Evolutionary conservation across 2,888 invertebrate genomes (phyloP), one percentile per base, ranked within the genome.

Genomic region (Electrophaes corylata): DNA sequence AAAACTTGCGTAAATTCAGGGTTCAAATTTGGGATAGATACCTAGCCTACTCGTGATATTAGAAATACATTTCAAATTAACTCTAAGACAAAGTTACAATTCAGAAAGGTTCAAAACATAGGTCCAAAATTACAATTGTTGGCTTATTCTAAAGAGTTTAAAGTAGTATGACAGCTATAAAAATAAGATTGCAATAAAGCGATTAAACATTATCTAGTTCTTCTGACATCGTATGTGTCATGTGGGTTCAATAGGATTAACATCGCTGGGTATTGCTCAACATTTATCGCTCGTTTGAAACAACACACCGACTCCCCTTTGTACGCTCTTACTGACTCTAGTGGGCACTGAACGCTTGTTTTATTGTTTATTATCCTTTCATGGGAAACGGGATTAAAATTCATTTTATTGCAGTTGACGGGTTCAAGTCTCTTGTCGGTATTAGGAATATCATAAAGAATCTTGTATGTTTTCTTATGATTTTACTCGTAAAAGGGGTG

Each of bases 341-440:
- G 67, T 60, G 67, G 61, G 60, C 54, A 58, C 61, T 59, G 62
- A 65, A 62, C 53, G 62, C 60, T 51, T 54, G 52, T 59, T 62
- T 65, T 62, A 67, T 65, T 60, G 64, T 65, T 64, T 67, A 66
- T 66, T 64, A 59, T 64, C 57, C 44, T 60, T 62, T 59, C 62
- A 62, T 54, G 48, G 55, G 41, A 47, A 53, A 23, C 59, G 31
- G 56, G 57, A 62, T 58, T 52, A 56, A 57, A 45, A 60, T 62
- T 59, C 57, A 55, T 61, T 59, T 62, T 59, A 62, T 62, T 52
- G 57, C 50, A 60, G 50, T 45, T 53, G 59, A 62, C 61, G 50
- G 43, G 51, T 45, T 55, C 44, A 55, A 55, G 5, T 47, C 48
- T 52, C 52, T 60, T 60, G 60, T 56, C 46, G 60, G 35, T 40